Evolutionary conservation across 92 coral and sea anemone species (phyloP).

Genomic region (Palythoa grandis): DNA sequence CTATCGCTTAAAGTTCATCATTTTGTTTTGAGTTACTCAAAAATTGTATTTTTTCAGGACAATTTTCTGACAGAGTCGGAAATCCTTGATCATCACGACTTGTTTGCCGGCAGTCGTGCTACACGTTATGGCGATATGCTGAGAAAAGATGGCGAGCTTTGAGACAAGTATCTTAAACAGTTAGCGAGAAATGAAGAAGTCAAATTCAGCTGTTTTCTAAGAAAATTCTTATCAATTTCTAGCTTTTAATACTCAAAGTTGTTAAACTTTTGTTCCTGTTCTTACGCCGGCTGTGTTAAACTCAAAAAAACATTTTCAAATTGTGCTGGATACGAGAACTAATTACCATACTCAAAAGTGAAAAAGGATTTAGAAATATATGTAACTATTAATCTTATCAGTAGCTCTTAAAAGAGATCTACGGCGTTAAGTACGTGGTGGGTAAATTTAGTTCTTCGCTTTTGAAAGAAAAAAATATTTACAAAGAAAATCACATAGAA

Average conservation of each 20-base stretch:
- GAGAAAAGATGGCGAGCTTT: conserved; percentile 49
- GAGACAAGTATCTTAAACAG: background rate
- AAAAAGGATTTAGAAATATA: background rate
- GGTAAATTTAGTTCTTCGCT: too few species aligned
- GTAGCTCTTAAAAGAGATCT: background rate
- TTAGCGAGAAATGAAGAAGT: too few species aligned
- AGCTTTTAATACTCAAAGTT: background rate
- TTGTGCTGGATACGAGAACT: background rate
- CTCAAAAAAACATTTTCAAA: background rate
- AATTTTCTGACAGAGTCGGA: conserved; percentile 61
- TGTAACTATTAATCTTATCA: too few species aligned
- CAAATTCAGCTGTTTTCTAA: background rate
- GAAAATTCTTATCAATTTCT: background rate
- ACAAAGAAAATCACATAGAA: too few species aligned
- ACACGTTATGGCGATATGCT: conserved; percentile 81
- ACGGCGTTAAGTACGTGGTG: background rate
- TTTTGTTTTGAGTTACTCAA: too few species aligned
- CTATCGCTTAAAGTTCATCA: too few species aligned
- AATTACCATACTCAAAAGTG: background rate
- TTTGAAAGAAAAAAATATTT: too few species aligned
- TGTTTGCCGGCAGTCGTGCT: conserved; percentile 77
- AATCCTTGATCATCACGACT: conserved; percentile 56
- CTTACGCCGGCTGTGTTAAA: background rate
- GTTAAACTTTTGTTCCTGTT: background rate
- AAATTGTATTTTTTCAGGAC: conserved; percentile 49